Evolutionary conservation across 2,797 vertebrate species (phyloP).

Genomic region (Botia kubotai): DNA sequence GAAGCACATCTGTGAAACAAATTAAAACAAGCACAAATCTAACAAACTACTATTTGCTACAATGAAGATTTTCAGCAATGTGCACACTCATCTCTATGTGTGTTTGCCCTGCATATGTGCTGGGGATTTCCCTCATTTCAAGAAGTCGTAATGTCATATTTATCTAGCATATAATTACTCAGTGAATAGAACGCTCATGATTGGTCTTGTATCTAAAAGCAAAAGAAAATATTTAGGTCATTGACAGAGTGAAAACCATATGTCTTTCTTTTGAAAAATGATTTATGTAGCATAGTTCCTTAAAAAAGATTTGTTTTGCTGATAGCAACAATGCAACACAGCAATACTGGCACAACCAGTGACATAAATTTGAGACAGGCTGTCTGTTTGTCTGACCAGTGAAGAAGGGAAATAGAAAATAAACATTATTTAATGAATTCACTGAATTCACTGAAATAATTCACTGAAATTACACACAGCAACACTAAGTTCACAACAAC

Average conservation of each 20-base stretch:
- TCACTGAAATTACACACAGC: too few relatives aligned
- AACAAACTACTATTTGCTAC: neutral
- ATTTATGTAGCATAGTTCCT: neutral
- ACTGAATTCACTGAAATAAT: too few relatives aligned
- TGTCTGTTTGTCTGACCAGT: too few relatives aligned
- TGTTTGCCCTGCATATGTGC: neutral
- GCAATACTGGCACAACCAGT: neutral
- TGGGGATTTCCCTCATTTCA: conserved; percentile 29
- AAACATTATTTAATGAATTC: too few relatives aligned
- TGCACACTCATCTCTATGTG: neutral
- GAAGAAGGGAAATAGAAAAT: too few relatives aligned
- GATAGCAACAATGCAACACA: neutral
- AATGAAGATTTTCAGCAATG: conserved; percentile 1
- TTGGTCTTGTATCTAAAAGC: conserved; percentile 25
- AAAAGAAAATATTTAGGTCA: neutral
- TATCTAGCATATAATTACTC: conserved; percentile 17
- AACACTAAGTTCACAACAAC: too few relatives aligned
- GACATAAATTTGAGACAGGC: neutral
- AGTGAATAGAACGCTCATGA: neutral
- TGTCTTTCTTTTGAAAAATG: neutral
- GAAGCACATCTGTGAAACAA: too few relatives aligned
- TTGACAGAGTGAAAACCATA: neutral
- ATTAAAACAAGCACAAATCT: too few relatives aligned
- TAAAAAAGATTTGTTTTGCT: neutral
- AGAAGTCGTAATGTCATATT: conserved; percentile 19